Evolutionary conservation across 2,888 invertebrate species (phyloP).

Genomic region (Apeira syringaria): DNA sequence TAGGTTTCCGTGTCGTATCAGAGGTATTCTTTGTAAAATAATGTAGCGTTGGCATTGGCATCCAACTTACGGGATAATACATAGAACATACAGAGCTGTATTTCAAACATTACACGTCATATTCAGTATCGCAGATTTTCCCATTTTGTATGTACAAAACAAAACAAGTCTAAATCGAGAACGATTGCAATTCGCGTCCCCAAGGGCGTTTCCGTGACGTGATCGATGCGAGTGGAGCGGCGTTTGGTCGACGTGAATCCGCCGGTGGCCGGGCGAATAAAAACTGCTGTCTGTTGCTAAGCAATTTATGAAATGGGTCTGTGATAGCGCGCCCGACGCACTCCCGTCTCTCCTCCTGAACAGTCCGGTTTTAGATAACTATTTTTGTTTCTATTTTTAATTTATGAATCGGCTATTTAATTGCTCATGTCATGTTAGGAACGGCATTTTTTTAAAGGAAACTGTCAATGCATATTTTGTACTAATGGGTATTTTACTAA

Average conservation of each 20-base stretch:
- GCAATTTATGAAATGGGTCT: constrained; percentile 53
- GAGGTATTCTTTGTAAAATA: too few species aligned
- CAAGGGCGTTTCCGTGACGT: constrained; percentile 40
- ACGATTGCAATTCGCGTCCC: constrained; percentile 40
- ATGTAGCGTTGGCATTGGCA: too few species aligned
- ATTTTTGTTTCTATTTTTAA: constrained; percentile 6
- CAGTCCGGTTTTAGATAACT: background rate
- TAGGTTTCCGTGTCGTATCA: too few species aligned
- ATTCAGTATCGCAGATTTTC: too few species aligned
- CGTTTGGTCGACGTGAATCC: constrained; percentile 24
- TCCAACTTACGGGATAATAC: too few species aligned
- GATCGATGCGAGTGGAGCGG: constrained; percentile 43
- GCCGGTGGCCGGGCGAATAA: constrained; percentile 30
- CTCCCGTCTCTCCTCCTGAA: constrained; percentile 6
- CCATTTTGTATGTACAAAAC: constrained; percentile 1
- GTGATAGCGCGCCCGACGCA: constrained; percentile 35
- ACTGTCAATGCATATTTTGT: too few species aligned
- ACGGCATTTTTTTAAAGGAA: too few species aligned
- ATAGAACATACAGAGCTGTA: too few species aligned
- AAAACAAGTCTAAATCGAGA: constrained; percentile 32
- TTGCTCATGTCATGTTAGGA: too few species aligned
- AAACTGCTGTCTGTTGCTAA: constrained; percentile 44
- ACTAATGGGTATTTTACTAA: too few species aligned
- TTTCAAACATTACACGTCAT: too few species aligned
- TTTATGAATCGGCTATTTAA: too few species aligned